Evolutionary conservation across 37 sponge, comb jelly and placozoan species (phyloP).

Genomic region (Mnemiopsis leidyi): DNA sequence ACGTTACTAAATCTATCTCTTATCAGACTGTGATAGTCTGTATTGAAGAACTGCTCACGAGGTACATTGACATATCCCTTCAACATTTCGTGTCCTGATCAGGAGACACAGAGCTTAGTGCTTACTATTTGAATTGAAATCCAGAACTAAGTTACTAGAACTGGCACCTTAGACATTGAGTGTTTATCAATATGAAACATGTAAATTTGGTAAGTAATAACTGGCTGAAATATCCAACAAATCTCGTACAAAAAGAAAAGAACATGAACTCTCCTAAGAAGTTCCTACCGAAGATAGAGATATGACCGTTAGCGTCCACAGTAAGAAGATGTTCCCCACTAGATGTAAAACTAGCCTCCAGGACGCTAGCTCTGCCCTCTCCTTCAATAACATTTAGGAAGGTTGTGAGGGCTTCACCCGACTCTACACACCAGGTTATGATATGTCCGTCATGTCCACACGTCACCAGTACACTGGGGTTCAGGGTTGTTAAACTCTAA

Average conservation of each 20-base stretch:
- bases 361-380: not conserved
- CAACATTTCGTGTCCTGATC: conserved; percentile 27
- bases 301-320: conserved; percentile 27
- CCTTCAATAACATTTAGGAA: conserved; percentile 39
- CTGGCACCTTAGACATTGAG: too few relatives aligned
- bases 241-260: not conserved
- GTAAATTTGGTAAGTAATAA: too few relatives aligned
- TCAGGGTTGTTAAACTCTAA: too few relatives aligned
- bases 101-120: too few relatives aligned
- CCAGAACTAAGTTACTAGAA: too few relatives aligned
- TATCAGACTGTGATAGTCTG: not conserved
- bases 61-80: not conserved
- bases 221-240: too few relatives aligned
- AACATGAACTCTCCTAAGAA: not conserved
- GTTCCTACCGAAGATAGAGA: conserved; percentile 2
- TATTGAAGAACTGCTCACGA: conserved; percentile 30
- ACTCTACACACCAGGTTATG: not conserved
- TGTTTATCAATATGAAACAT: too few relatives aligned
- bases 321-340: not conserved
- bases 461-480: conserved; percentile 20
- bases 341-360: not conserved
- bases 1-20: conserved; percentile 38
- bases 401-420: not conserved
- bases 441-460: conserved; percentile 12
- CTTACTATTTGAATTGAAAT: too few relatives aligned